Conservation (phyloP, 2,797 vertebrate genomes). For the Thunnus albacares region DNA sequence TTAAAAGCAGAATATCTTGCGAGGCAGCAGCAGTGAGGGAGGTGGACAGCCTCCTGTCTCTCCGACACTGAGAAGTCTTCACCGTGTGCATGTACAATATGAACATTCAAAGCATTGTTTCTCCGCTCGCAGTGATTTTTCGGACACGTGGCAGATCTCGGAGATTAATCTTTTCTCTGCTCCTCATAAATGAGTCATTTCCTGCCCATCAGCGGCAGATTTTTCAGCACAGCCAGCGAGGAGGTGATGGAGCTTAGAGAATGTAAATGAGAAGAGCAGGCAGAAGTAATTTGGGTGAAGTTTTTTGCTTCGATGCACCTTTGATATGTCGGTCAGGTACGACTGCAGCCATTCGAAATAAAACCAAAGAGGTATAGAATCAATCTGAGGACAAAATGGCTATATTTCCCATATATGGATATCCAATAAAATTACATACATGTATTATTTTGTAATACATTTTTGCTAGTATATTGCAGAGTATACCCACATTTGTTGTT, state of each 20-base stretch:
- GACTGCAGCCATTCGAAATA: neutral
- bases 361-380: neutral
- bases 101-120: neutral
- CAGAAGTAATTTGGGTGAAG: neutral
- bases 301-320: neutral
- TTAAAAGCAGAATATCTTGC: neutral
- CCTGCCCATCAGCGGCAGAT: conserved; percentile 25
- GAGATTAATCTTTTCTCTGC: conserved; percentile 19
- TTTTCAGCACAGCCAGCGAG: conserved; percentile 20
- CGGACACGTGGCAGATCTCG: conserved; percentile 12
- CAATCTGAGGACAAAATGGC: too few species aligned
- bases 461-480: too few species aligned
- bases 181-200: conserved; percentile 44
- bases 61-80: neutral
- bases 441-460: too few species aligned
- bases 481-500: too few species aligned
- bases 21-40: neutral
- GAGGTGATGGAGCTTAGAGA: conserved; percentile 19
- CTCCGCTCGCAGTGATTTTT: conserved; percentile 2
- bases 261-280: conserved; percentile 25
- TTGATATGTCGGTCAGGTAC: conserved; percentile 1
- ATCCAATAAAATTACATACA: too few species aligned
- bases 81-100: neutral
- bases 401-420: too few species aligned
- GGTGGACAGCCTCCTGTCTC: neutral